Evolutionary conservation across 2,797 vertebrate species (phyloP).

Genomic region (Cryptoblepharus egeriae): DNA sequence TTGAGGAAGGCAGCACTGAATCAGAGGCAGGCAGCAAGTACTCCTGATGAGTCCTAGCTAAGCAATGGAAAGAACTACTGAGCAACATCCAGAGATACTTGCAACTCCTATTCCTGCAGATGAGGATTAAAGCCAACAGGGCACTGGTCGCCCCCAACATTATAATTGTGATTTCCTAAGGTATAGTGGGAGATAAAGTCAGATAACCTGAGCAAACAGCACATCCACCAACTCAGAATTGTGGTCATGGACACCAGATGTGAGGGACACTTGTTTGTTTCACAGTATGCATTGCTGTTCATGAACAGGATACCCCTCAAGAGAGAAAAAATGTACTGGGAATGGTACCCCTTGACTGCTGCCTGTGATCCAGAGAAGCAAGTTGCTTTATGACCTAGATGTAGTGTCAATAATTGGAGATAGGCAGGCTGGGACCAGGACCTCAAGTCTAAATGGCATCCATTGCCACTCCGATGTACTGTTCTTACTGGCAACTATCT

Average conservation of each 20-base stretch:
- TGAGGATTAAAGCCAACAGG: not conserved
- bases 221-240: not conserved
- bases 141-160: not conserved
- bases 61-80: not conserved
- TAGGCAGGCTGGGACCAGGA: not conserved
- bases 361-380: not conserved
- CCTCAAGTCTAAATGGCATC: not conserved
- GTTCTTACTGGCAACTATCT: not conserved
- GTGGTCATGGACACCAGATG: not conserved
- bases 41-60: not conserved
- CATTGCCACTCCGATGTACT: not conserved
- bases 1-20: not conserved
- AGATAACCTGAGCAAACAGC: not conserved
- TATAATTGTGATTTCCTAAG: not conserved
- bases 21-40: constrained; percentile 33
- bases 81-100: not conserved
- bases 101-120: not conserved
- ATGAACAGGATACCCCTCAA: not conserved
- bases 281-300: not conserved
- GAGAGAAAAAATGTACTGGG: not conserved
- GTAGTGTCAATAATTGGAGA: not conserved
- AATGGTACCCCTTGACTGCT: not conserved
- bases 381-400: not conserved
- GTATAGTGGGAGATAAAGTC: not conserved
- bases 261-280: not conserved